Evolutionary conservation across 2,888 invertebrate genomes (phyloP), one percentile per base, ranked within the genome.

Genomic region (Lasioglossum pauxillum): DNA sequence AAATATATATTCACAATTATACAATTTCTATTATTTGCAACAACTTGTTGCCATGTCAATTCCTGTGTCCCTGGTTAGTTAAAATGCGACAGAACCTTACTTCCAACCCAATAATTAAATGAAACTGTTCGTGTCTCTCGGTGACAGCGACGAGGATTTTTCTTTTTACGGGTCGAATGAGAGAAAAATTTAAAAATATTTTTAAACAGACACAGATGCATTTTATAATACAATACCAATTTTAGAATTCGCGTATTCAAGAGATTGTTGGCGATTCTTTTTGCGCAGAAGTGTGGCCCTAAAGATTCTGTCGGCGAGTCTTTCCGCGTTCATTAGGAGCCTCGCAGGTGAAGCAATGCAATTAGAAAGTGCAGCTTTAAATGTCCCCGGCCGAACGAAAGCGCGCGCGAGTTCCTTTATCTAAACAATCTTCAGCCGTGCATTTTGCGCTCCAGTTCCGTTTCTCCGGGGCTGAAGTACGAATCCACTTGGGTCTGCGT

Each of bases 391-490:
- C 77, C 46, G 88, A 77, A 84, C 38, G 83, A 78, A 78, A 83
- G 75, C 86, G 79, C 77, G 74, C 77, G 74, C 77, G 74, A 71
- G 82, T 80, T 86, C 81, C 88, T 89, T 82, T 85, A 87, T 84
- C 85, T 85, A 88, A 88, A 89, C 88, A 87, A 89, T 88, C 89
- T 85, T 78, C 78, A 85, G 77, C 57, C 78, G 75, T 85, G 84
- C 86, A 86, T 85, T 89, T 88, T 88, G 86, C 86, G 89, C 78
- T 86, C 78, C 82, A 88, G 84, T 89, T 89, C 83, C 84, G 73
- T 73, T 49, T 77, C 53, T 60, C 60, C 60, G 60, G 73, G 80
- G 82, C 81, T 81, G 78, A 82, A 85, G 79, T 82, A 89, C 82
- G 85, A 85, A 89, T 87, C 83, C 85, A 84, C 86, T 85, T 77